Percentiles rank a stretch among this genome's conserved stretches.
phyloP scores from a whole-genome alignment of 2,888 invertebrate genomes.

The Nineta flava region DNA sequence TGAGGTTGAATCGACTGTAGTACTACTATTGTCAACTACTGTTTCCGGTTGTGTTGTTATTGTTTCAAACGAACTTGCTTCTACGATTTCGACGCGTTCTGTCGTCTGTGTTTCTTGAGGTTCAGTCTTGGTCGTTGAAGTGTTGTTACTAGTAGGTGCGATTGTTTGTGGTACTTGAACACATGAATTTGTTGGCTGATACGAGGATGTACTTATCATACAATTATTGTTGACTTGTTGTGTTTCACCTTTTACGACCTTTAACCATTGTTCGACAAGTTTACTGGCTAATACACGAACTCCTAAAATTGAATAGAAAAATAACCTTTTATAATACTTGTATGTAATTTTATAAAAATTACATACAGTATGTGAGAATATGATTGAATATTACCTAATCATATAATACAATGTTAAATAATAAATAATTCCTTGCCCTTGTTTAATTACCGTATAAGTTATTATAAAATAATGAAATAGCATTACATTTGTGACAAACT shows the following conservation, averaged over 20 bases:
- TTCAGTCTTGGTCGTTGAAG: constrained; percentile 12
- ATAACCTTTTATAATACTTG: not conserved
- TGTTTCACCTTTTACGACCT: constrained; percentile 63
- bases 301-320: constrained; percentile 34
- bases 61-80: constrained; percentile 6
- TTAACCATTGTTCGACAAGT: constrained; percentile 80
- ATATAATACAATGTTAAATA: too few species aligned
- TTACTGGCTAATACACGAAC: constrained; percentile 62
- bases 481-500: too few species aligned
- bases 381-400: too few species aligned
- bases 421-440: not conserved
- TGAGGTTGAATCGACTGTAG: constrained; percentile 5
- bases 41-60: constrained; percentile 2
- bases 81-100: constrained; percentile 9
- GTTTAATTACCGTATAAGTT: too few species aligned
- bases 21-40: not conserved
- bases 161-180: not conserved
- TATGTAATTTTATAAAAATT: not conserved
- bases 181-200: constrained; percentile 17
- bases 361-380: too few species aligned
- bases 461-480: too few species aligned
- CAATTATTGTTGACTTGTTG: not conserved
- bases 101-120: constrained; percentile 6
- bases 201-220: constrained; percentile 20
- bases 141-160: constrained; percentile 5